These are phyloP conservation scores for Toxotes lorentzi DNA, from an alignment of 2,797 vertebrate genomes.

Conservation along the genomic window DNA sequence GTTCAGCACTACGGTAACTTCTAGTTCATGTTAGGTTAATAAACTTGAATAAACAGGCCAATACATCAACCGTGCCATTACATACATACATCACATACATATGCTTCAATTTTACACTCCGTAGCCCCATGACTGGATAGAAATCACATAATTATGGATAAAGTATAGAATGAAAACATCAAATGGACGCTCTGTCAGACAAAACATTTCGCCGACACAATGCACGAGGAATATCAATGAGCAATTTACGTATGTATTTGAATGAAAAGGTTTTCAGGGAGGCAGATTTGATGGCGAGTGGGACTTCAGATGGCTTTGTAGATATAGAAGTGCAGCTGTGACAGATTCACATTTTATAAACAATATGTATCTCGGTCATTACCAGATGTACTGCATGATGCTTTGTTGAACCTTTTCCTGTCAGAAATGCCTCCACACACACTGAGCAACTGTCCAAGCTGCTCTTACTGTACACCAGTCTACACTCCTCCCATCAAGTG, in stretches of 20 bases:
- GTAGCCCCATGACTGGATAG: constrained; percentile 18
- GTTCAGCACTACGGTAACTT: no score
- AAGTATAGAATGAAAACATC: constrained; percentile 23
- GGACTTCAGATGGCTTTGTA: background rate
- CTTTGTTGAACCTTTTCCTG: background rate
- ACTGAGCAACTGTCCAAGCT: background rate
- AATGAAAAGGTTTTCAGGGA: constrained; percentile 21
- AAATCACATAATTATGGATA: constrained; percentile 50
- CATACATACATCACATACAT: background rate
- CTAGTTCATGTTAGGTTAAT: no score
- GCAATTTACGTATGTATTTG: constrained; percentile 21
- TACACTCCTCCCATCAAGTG: background rate
- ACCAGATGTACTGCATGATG: background rate
- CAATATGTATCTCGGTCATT: constrained; percentile 5
- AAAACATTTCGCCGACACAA: constrained; percentile 22
- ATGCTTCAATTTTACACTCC: constrained; percentile 30
- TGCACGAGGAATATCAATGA: constrained; percentile 42
- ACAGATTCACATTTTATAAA: constrained; percentile 13
- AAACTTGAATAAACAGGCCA: no score
- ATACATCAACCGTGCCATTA: no score
- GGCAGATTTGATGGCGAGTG: constrained; percentile 21
- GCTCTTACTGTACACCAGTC: background rate
- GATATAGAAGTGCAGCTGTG: background rate
- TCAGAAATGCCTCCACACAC: background rate
- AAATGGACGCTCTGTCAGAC: constrained; percentile 29